Base-by-base conservation (phyloP, 2,797 vertebrate genomes). In the Manis crassicaudata region DNA sequence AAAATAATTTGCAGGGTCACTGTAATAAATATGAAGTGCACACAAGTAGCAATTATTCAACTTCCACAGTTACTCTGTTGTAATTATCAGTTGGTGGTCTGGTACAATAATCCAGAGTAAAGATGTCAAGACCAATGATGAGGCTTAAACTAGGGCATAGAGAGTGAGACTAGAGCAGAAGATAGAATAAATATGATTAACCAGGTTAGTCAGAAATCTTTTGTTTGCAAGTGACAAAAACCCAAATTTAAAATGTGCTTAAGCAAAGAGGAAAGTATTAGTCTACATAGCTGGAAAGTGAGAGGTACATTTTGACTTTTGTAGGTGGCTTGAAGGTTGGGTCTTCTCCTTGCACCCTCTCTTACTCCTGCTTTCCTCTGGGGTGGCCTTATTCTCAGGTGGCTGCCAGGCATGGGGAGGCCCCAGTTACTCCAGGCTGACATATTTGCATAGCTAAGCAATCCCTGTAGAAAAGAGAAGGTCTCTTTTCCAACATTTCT, bases 391-490 rank as follows among this genome's bases (percentile, higher is more conserved):
- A 1, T 76, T 35, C n/a, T 86, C 63, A 89, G 89, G 35, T 8
- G 52, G 17, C 23, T 43, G 13, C 60, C 2, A 2, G 16, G 25
- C 20, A 43, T 0, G 4, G 0, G 3, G 70, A 62, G 67, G 37
- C 1, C 54, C 27, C 73, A 7, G 65, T 7, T 70, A n/a, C 52
- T 50, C 32, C 21, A 27, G 80, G 54, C n/a, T 35, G 27, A 46
- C n/a, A 1, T 7, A 29, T 14, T 67, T 9, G 2, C 52, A 17
- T 20, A 68, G 40, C n/a, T 37, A 29, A 46, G 27, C 23, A 14
- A 35, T 32, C 50, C n/a, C 65, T 37, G 3, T 1, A 63, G 63
- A 29, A 54, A 17, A 7, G 40, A 73, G 4, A 54, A 2, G 2
- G 6, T 35, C 23, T 58, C 67, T 60, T 94, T 21, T 16, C n/a